A percentile compares a stretch with the other conserved stretches of the same genome.
phyloP scores from a whole-genome alignment of 2,113 vertebrate species.

The Rhea pennata region DNA sequence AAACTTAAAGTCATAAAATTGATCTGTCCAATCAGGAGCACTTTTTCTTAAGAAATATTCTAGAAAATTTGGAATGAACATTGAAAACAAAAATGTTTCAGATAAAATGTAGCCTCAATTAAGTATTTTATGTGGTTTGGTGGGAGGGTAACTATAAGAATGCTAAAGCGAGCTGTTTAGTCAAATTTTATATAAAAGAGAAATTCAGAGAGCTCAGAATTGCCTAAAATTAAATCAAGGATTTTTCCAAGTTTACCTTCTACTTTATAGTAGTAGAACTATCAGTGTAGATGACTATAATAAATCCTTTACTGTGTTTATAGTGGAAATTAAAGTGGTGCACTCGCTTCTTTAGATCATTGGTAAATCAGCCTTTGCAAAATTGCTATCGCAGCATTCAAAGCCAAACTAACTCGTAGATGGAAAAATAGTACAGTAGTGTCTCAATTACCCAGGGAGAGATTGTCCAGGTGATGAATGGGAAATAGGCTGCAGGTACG shows the following conservation, averaged over 20 bases:
- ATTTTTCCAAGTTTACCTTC: background rate
- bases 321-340: background rate
- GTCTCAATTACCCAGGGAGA: background rate
- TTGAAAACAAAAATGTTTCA: background rate
- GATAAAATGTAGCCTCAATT: background rate
- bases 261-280: background rate
- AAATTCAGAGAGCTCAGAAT: background rate
- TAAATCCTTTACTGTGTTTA: background rate
- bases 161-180: background rate
- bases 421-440: background rate
- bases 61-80: background rate
- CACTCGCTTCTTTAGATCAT: background rate
- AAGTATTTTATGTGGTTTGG: background rate
- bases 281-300: background rate
- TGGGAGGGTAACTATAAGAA: background rate
- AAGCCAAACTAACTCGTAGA: background rate
- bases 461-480: background rate
- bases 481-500: background rate
- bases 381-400: background rate
- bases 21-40: background rate
- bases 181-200: background rate
- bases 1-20: background rate
- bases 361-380: slow-evolving; percentile 15
- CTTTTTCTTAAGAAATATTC: background rate
- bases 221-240: background rate